Conservation (phyloP, 1,140 invertebrate species). For the Teleopsis dalmanni region DNA sequence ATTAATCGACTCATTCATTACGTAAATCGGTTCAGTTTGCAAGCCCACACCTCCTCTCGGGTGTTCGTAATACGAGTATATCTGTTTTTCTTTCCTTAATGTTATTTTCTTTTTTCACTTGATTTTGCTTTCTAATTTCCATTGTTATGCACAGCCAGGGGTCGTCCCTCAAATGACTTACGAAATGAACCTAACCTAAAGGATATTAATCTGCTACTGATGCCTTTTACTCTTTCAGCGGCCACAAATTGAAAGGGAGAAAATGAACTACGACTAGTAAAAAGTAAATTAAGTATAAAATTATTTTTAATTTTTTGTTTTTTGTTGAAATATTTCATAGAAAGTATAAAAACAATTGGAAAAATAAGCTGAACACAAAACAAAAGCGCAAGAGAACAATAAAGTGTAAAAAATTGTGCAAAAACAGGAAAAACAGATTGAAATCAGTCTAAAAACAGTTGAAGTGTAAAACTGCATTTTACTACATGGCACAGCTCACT, state of each 20-base stretch:
- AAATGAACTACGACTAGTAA: too few relatives aligned
- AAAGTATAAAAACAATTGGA: too few relatives aligned
- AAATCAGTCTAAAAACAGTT: constrained; percentile 16
- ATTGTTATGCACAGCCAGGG: not conserved
- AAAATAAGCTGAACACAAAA: not conserved
- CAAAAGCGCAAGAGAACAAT: too few relatives aligned
- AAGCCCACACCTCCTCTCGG: not conserved
- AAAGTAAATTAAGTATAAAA: too few relatives aligned
- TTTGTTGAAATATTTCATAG: too few relatives aligned
- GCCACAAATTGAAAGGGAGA: constrained; percentile 13
- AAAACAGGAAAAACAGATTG: constrained; percentile 17
- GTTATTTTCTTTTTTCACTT: too few relatives aligned
- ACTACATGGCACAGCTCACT: too few relatives aligned
- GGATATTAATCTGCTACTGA: constrained; percentile 1
- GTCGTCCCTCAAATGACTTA: constrained; percentile 9
- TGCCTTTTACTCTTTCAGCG: not conserved
- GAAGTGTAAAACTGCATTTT: constrained; percentile 17
- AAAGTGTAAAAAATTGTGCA: constrained; percentile 6
- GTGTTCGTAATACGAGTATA: too few relatives aligned
- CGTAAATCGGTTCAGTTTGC: constrained; percentile 8
- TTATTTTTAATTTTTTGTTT: too few relatives aligned
- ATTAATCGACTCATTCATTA: constrained; percentile 16
- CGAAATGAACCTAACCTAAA: constrained; percentile 4
- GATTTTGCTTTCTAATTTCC: too few relatives aligned
- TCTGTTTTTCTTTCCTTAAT: too few relatives aligned